Evolutionary conservation across 2,113 vertebrate species (phyloP).

Genomic region (Calypte anna): DNA sequence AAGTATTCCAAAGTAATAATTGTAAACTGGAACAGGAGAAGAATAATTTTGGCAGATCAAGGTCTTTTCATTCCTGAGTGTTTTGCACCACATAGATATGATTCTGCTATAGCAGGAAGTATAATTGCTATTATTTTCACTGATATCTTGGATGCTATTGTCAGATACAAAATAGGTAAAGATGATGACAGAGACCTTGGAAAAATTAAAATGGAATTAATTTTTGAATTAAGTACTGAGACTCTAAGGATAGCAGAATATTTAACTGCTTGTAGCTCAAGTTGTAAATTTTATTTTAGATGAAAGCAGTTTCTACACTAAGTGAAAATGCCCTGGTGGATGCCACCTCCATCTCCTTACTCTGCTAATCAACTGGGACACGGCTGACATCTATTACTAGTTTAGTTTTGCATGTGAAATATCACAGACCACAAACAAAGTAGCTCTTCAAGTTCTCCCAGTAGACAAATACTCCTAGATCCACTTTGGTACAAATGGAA

Average conservation of each 20-base stretch:
- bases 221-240: not conserved
- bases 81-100: not conserved
- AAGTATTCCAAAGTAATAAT: not conserved
- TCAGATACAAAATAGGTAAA: not conserved
- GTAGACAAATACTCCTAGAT: not conserved
- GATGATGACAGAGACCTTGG: not conserved
- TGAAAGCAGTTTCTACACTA: not conserved
- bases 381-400: not conserved
- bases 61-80: not conserved
- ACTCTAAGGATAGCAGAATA: not conserved
- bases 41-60: not conserved
- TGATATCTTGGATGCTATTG: not conserved
- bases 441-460: not conserved
- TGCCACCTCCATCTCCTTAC: not conserved
- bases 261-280: not conserved
- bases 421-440: not conserved
- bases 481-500: not conserved
- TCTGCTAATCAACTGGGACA: not conserved
- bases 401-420: not conserved
- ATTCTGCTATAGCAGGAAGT: not conserved
- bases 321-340: not conserved
- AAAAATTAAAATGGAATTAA: not conserved
- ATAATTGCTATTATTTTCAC: constrained; percentile 7
- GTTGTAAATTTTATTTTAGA: not conserved
- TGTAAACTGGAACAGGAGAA: not conserved